Percentiles rank a stretch among this genome's conserved stretches.
phyloP scores from a whole-genome alignment of 2,888 invertebrate species.

The Cryptus viduatorius region DNA sequence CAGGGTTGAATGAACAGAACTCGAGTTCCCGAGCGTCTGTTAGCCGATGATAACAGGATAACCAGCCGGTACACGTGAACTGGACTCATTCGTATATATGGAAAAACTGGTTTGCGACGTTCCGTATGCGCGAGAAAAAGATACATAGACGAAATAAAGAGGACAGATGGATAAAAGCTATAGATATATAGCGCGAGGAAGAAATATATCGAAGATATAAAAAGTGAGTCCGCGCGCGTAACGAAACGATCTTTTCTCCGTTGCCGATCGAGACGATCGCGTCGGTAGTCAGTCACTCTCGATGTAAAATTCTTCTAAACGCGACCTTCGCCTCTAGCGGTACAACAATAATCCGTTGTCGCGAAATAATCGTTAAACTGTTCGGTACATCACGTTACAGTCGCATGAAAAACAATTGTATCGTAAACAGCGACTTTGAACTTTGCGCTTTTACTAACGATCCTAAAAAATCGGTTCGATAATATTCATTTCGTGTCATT shows the following conservation, averaged over 20 bases:
- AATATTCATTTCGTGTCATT: not conserved
- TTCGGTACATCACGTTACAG: constrained; percentile 18
- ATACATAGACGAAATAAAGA: constrained; percentile 25
- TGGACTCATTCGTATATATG: constrained; percentile 64
- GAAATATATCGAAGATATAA: constrained; percentile 40
- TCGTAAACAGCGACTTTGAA: not conserved
- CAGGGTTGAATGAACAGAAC: constrained; percentile 61
- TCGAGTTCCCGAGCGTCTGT: constrained; percentile 34
- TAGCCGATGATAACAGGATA: constrained; percentile 64
- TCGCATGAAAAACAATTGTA: constrained; percentile 8
- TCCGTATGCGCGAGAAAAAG: constrained; percentile 38
- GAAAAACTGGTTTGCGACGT: constrained; percentile 65
- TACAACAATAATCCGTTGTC: constrained; percentile 42
- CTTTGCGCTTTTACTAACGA: not conserved
- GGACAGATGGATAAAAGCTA: not conserved
- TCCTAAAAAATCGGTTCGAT: not conserved
- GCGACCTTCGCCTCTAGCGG: constrained; percentile 57
- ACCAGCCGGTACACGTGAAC: constrained; percentile 52
- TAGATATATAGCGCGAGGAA: not conserved
- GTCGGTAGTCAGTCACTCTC: constrained; percentile 36
- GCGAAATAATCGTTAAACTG: constrained; percentile 28
- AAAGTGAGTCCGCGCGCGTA: constrained; percentile 49
- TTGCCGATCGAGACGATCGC: constrained; percentile 22
- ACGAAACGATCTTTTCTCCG: constrained; percentile 37
- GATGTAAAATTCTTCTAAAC: constrained; percentile 31